Evolutionary conservation across 2,888 invertebrate species (phyloP).

Genomic region (Lamellibrachia satsuma): DNA sequence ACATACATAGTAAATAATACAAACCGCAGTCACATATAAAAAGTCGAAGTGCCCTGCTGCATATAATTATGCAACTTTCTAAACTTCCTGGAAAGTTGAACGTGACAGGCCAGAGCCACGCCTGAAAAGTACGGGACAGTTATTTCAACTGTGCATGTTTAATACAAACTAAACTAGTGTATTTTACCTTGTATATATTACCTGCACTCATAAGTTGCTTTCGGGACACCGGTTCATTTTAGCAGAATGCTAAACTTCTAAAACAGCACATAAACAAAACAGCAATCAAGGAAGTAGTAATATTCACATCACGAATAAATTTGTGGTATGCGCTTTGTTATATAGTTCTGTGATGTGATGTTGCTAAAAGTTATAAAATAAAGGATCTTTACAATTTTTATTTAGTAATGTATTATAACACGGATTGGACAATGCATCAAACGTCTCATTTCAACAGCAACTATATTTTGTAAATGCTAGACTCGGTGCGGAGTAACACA

Average conservation of each 20-base stretch:
- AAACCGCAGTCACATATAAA: neutral
- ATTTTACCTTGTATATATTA: neutral
- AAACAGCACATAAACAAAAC: conserved; percentile 2
- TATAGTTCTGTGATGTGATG: neutral
- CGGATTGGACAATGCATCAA: neutral
- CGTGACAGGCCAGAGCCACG: neutral
- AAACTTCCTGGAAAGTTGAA: conserved; percentile 17
- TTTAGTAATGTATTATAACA: neutral
- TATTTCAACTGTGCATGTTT: neutral
- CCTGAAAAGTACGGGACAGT: neutral
- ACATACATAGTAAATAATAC: neutral
- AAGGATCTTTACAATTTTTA: neutral
- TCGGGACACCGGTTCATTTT: neutral
- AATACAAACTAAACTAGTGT: neutral
- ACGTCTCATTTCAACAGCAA: neutral
- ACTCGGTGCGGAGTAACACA: conserved; percentile 5
- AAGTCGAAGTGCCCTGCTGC: neutral
- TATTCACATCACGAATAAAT: neutral
- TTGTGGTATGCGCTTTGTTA: neutral
- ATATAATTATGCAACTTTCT: neutral
- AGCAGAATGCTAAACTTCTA: neutral
- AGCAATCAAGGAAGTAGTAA: neutral
- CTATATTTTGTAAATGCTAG: neutral
- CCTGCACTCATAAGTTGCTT: conserved; percentile 3
- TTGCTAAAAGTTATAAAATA: neutral